These are phyloP conservation scores for Tragelaphus oryx DNA, from an alignment of 2,797 vertebrate genomes.

Conservation along the genomic window DNA sequence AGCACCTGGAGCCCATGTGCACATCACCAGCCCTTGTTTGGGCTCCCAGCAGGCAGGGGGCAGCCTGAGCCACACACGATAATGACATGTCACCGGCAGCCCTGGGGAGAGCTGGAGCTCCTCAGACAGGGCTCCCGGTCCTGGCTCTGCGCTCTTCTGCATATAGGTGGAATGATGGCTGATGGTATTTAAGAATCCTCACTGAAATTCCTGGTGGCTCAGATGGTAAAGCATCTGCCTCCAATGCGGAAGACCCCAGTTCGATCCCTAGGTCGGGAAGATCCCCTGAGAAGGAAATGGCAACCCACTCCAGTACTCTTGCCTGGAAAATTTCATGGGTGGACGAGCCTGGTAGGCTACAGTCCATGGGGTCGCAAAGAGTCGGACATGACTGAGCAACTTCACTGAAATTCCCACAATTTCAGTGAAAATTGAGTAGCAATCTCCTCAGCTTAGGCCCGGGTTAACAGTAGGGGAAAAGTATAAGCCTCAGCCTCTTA, in stretches of 20 bases:
- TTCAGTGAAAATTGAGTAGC: no score
- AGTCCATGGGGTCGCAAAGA: no score
- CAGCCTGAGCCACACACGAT: neutral
- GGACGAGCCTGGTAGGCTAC: no score
- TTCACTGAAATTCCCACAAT: neutral
- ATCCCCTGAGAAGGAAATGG: no score
- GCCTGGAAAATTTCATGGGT: no score
- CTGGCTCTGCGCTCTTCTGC: neutral
- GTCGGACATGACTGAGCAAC: no score
- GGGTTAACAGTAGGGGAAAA: no score
- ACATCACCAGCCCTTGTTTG: neutral
- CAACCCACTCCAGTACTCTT: no score
- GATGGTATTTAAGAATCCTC: neutral
- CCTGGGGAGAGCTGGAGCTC: neutral
- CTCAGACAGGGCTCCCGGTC: neutral
- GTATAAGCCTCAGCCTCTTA: neutral
- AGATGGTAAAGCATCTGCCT: no score
- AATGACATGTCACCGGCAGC: fast-evolving
- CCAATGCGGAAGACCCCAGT: no score
- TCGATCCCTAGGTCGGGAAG: no score
- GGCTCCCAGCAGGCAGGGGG: neutral
- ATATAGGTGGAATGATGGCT: neutral
- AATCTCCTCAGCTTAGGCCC: neutral
- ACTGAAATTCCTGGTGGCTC: neutral
- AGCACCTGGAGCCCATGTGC: neutral